phyloP scores from a whole-genome alignment of 2,113 vertebrate genomes.

The Gymnarchus niloticus region DNA sequence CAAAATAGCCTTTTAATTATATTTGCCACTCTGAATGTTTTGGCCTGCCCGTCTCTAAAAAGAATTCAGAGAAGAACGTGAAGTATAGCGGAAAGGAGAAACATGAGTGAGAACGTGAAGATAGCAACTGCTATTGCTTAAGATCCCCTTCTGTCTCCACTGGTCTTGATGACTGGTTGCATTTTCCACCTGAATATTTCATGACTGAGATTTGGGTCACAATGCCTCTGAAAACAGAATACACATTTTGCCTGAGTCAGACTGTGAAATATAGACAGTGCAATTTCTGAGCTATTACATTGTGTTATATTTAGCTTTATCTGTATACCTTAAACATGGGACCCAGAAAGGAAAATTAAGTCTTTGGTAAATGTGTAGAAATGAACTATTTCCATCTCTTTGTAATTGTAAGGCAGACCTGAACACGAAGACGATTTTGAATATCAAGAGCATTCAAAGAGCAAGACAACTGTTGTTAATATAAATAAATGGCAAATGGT shows the following conservation, averaged over 20 bases:
- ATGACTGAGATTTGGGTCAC: slow-evolving; percentile 10
- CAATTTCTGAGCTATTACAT: not conserved
- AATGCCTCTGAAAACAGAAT: not conserved
- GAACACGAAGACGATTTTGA: too few relatives aligned
- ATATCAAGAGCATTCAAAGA: not conserved
- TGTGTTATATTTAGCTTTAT: too few relatives aligned
- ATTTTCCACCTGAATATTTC: slow-evolving; percentile 13
- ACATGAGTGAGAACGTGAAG: not conserved
- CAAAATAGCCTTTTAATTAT: slow-evolving; percentile 8
- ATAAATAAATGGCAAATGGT: not conserved
- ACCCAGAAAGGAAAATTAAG: not conserved
- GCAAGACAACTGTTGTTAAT: not conserved
- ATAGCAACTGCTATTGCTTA: not conserved
- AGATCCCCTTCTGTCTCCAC: not conserved
- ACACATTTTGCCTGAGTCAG: not conserved
- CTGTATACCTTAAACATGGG: not conserved
- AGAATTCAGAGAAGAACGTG: not conserved
- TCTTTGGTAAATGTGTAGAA: too few relatives aligned
- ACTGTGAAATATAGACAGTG: not conserved
- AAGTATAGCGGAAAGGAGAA: not conserved
- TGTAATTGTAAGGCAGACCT: too few relatives aligned
- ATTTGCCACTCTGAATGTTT: not conserved
- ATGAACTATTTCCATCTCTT: not conserved
- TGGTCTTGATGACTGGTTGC: not conserved
- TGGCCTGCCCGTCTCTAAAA: not conserved